Evolutionary conservation across 1,140 invertebrate genomes (phyloP).

Genomic region (Lasioglossum baleicum): DNA sequence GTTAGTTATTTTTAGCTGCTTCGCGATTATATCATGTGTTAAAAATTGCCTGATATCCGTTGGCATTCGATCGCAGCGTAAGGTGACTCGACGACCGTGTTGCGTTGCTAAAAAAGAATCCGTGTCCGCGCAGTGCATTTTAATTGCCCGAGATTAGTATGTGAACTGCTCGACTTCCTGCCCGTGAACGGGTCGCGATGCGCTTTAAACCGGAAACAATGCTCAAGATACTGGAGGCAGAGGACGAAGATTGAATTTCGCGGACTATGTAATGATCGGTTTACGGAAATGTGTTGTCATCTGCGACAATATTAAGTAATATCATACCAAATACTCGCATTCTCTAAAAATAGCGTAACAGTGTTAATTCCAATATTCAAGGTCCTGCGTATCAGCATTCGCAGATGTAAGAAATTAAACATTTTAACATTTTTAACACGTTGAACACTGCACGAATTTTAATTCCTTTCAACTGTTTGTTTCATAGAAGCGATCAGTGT

Average conservation of each 20-base stretch:
- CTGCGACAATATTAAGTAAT: neutral
- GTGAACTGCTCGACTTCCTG: slow-evolving; percentile 34
- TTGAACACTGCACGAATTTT: too few relatives aligned
- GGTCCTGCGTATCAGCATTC: too few relatives aligned
- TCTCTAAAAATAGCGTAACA: too few relatives aligned
- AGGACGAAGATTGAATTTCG: slow-evolving; percentile 21
- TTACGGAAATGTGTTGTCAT: neutral
- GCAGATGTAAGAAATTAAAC: too few relatives aligned
- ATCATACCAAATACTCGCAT: neutral
- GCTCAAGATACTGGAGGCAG: slow-evolving; percentile 1
- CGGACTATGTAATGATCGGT: neutral
- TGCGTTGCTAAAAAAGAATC: slow-evolving; percentile 29
- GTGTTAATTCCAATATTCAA: too few relatives aligned
- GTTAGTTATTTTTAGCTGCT: too few relatives aligned
- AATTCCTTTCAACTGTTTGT: too few relatives aligned
- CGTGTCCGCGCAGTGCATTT: slow-evolving; percentile 8
- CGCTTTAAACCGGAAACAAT: slow-evolving; percentile 28
- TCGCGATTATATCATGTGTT: too few relatives aligned
- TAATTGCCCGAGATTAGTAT: slow-evolving; percentile 34
- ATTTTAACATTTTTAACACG: too few relatives aligned
- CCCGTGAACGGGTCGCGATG: slow-evolving; percentile 8
- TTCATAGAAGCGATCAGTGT: too few relatives aligned
- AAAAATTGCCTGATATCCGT: neutral
- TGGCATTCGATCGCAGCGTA: neutral
- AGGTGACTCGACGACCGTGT: slow-evolving; percentile 24